These are phyloP conservation scores for Barypeithes pellucidus DNA, from an alignment of 2,888 invertebrate species.

Conservation along the genomic window DNA sequence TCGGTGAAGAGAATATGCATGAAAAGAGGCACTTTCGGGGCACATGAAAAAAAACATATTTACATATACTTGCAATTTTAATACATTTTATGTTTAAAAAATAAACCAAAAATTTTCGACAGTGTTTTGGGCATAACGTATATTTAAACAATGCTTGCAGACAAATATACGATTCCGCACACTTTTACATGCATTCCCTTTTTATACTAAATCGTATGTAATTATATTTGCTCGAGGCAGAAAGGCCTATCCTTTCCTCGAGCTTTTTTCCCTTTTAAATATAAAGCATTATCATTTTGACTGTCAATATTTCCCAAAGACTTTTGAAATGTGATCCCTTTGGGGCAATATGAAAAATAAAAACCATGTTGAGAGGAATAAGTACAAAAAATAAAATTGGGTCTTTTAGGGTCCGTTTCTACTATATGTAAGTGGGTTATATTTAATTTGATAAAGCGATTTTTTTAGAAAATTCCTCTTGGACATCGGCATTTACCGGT, in stretches of 20 bases:
- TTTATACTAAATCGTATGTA: slow-evolving; percentile 46
- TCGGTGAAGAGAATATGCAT: too few species aligned
- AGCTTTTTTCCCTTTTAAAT: slow-evolving; percentile 48
- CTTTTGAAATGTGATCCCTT: slow-evolving; percentile 53
- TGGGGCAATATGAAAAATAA: slow-evolving; percentile 53
- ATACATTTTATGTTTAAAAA: too few species aligned
- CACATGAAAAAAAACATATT: too few species aligned
- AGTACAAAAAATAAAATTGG: slow-evolving; percentile 45
- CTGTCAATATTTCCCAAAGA: slow-evolving; percentile 52
- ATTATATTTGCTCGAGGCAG: slow-evolving; percentile 45
- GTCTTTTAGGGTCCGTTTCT: slow-evolving; percentile 4
- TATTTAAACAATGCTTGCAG: not conserved
- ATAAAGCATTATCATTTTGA: slow-evolving; percentile 54
- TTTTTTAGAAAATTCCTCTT: not conserved
- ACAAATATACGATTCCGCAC: not conserved
- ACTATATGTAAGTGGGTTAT: not conserved
- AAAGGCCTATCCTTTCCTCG: slow-evolving; percentile 38
- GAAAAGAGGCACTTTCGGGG: too few species aligned
- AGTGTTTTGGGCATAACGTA: too few species aligned
- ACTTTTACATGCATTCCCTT: slow-evolving; percentile 42
- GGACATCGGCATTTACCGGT: too few species aligned
- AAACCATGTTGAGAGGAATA: slow-evolving; percentile 44
- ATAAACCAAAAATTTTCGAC: too few species aligned
- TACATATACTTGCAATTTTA: too few species aligned
- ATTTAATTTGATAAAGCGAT: not conserved